Evolutionary conservation across 2,113 vertebrate species (phyloP), one percentile per base, ranked within the genome.

Genomic region (Brachyhypopomus occidentalis): DNA sequence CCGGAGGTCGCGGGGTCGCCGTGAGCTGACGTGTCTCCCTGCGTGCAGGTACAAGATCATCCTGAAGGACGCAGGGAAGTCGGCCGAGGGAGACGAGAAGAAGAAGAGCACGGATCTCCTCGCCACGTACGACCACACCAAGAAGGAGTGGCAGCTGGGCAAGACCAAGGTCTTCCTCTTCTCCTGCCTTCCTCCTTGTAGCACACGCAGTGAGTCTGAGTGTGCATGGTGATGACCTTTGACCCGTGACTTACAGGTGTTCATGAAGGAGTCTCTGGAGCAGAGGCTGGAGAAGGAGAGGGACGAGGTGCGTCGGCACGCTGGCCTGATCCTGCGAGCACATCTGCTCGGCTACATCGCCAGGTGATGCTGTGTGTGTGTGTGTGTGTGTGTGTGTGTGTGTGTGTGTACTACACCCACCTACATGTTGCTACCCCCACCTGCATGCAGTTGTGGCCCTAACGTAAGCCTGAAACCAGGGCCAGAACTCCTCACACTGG

Each of bases 211-310:
- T 52, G 45, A 52, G 45, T 6, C 2, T 41, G 41, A 1, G 41
- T 52, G 45, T 14, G 45, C 45, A 9, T 48, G 4, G 75, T 34
- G 5, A 56, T 81, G 22, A 20, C 8, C 9, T 86, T 81, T 86
- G 75, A 76, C 84, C 86, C n/a, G 41, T n/a, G 34, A 20, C 19
- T 0, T 84, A 84, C 89, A 97, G 96, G 95, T 97, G 87, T 97
- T 97, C 84, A 92, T 97, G 93, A 97, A 96, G 89, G 96, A 97
- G 87, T 91, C 90, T 85, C 91, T 97, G 87, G 96, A 97, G 90
- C 96, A 97, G 86, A 92, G 88, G 85, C 91, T 97, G 88, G 96
- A 97, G 91, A 97, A 96, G 90, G 93, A 94, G 88, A 91, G 96
- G 80, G 96, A 96, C 86, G 95, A 95, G 88, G 90, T 95, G 82